phyloP scores from a whole-genome alignment of 2,113 vertebrate genomes.

The Pundamilia nyererei region DNA sequence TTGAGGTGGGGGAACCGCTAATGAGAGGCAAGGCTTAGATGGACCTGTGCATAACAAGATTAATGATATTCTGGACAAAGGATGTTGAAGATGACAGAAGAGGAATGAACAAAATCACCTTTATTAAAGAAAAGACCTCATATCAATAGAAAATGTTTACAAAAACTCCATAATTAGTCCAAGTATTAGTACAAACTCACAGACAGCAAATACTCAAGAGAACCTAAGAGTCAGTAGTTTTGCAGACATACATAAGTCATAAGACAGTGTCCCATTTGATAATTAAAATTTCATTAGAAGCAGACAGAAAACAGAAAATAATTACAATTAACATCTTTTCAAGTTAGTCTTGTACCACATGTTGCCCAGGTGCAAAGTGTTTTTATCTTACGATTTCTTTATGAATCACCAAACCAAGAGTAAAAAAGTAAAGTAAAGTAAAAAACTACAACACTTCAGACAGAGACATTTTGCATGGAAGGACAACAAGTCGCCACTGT shows the following conservation, averaged over 20 bases:
- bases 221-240: constrained; percentile 6
- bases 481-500: neutral
- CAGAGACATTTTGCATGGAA: neutral
- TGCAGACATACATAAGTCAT: neutral
- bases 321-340: neutral
- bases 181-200: neutral
- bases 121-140: too few species aligned
- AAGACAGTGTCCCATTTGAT: neutral
- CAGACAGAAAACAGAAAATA: neutral
- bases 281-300: neutral
- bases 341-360: neutral
- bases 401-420: neutral
- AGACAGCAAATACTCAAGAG: neutral
- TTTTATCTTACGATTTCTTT: neutral
- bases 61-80: neutral
- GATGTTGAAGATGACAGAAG: neutral
- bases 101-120: neutral
- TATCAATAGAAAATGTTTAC: neutral
- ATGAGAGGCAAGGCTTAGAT: neutral
- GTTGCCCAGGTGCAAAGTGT: neutral
- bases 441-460: neutral
- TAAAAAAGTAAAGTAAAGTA: neutral
- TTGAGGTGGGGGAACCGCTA: fast-evolving
- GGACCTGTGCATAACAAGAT: neutral
- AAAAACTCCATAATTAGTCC: neutral